Evolutionary conservation across 2,888 invertebrate genomes (phyloP).

Genomic region (Eustalomyia histrio): DNA sequence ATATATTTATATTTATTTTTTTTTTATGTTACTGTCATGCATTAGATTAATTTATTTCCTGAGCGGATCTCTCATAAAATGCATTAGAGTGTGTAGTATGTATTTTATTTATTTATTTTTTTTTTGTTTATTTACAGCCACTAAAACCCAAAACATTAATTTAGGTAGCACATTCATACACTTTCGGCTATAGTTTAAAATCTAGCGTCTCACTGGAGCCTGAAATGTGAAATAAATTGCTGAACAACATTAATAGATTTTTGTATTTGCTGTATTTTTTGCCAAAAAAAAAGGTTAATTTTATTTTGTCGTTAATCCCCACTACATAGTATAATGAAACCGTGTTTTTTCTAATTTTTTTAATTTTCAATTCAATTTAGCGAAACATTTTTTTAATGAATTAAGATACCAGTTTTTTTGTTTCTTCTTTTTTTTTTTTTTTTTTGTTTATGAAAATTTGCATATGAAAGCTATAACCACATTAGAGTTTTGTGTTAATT

Average conservation of each 20-base stretch:
- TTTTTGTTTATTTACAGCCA: slow-evolving; percentile 30
- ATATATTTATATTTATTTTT: background rate
- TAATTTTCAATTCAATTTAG: slow-evolving; percentile 30
- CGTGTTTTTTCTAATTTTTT: slow-evolving; percentile 13
- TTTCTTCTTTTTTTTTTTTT: background rate
- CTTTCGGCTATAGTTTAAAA: slow-evolving; percentile 27
- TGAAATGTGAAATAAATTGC: slow-evolving; percentile 55
- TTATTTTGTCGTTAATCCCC: slow-evolving; percentile 30
- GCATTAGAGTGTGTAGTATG: slow-evolving; percentile 22
- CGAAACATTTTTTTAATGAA: slow-evolving; percentile 35
- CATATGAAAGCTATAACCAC: slow-evolving; percentile 36
- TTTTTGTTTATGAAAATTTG: slow-evolving; percentile 21
- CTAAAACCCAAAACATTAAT: slow-evolving; percentile 29
- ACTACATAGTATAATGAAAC: slow-evolving; percentile 16
- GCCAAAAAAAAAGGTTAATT: slow-evolving; percentile 1
- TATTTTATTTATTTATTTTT: no score
- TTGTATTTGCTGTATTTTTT: slow-evolving; percentile 22
- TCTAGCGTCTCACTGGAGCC: slow-evolving; percentile 56
- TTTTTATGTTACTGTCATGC: slow-evolving; percentile 39
- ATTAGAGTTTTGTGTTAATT: slow-evolving; percentile 24
- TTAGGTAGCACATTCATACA: slow-evolving; percentile 30
- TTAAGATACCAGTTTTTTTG: slow-evolving; percentile 27
- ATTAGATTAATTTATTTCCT: slow-evolving; percentile 60
- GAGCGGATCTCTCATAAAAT: slow-evolving; percentile 47
- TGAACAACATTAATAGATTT: slow-evolving; percentile 44